Base-by-base conservation (phyloP, 2,888 invertebrate genomes). In the Poecilobothrus nobilitatus region DNA sequence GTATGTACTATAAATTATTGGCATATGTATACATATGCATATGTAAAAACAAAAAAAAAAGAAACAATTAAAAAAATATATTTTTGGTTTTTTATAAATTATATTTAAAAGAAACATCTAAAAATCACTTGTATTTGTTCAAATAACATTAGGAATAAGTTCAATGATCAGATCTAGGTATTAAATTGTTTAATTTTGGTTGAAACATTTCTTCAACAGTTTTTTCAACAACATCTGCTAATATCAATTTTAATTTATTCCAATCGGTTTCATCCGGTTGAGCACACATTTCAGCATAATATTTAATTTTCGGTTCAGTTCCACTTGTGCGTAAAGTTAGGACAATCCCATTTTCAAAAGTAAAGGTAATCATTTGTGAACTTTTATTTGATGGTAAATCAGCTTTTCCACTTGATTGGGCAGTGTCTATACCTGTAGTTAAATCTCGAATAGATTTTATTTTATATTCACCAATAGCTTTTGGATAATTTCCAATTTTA, bases 271-370 rank as follows among this genome's bases (percentile, higher is more conserved):
- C 84, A 21, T 84, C 84, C 18, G 90, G 89, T 65, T 85, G 79
- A 70, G 90, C 89, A 73, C 92, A 89, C 69, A 95, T 84, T 81
- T 97, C 99, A 0, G 94, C 91, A 83, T 99, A 99, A 83, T 97
- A 99, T 84, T 99, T 99, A 76, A 99, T 88, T 82, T 99, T 99
- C 63, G 99, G 99, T 81, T 99, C 99, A 0, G 99, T 99, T 65
- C 99, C 99, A 80, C 97, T 97, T 1, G 97, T 96, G 73, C 99
- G 86, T 44, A 99, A 83, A 0, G 96, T 97, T 1, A 92, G 87
- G 10, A 91, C 88, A 72, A 94, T 86, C 0, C 95, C 96, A 82
- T 92, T 94, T 68, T 85, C 84, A 81, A 98, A 95, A 10, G 87
- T 88, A 81, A 99, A 95, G 12, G 96, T 96, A 68, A 99, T 90